Evolutionary conservation across 2,797 vertebrate genomes (phyloP).

Genomic region (Bucorvus abyssinicus): DNA sequence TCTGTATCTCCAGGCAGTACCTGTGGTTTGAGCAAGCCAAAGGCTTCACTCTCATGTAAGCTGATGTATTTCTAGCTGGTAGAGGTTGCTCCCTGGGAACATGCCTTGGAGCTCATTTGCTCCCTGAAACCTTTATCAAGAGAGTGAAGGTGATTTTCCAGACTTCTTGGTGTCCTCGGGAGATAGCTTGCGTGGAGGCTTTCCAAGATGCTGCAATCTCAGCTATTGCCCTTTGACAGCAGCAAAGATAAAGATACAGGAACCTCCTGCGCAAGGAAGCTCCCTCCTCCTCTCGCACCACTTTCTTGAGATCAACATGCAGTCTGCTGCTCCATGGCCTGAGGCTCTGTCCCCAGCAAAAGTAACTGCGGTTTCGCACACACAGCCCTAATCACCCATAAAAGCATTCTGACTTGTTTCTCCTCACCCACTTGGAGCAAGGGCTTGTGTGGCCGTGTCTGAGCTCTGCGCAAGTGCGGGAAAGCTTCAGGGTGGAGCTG

Average conservation of each 20-base stretch:
- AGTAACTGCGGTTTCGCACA: not conserved
- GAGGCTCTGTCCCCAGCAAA: not conserved
- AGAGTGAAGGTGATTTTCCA: constrained; percentile 58
- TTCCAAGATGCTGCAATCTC: constrained; percentile 22
- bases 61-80: not conserved
- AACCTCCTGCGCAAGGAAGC: not conserved
- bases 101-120: not conserved
- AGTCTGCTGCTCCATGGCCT: not conserved
- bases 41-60: not conserved
- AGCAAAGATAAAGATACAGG: constrained; percentile 21
- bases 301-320: not conserved
- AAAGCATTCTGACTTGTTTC: not conserved
- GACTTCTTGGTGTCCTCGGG: not conserved
- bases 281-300: not conserved
- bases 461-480: rapidly evolving
- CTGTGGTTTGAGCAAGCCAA: not conserved
- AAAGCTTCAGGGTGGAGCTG: not conserved
- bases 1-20: not conserved
- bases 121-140: constrained; percentile 41
- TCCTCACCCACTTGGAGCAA: not conserved
- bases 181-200: not conserved
- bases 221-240: constrained; percentile 60
- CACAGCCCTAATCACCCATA: not conserved
- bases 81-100: not conserved
- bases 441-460: not conserved